These are phyloP conservation scores for Coleophora deauratella DNA, from an alignment of 2,888 invertebrate species.

Conservation along the genomic window DNA sequence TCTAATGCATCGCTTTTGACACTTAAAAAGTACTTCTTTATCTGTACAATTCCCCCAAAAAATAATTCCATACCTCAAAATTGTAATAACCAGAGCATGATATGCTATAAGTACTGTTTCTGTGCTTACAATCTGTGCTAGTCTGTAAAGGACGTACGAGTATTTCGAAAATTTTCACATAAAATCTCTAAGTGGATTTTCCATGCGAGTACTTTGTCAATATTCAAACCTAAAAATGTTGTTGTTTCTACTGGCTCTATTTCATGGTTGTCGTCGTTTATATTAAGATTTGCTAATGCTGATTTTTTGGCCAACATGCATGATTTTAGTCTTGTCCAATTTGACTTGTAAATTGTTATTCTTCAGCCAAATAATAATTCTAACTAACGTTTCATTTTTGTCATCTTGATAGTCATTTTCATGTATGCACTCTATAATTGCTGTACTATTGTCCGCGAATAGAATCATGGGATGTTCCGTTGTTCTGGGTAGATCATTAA, in stretches of 20 bases:
- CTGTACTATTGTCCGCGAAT: background rate
- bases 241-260: background rate
- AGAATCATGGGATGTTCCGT: constrained; percentile 11
- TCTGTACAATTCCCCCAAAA: too few species aligned
- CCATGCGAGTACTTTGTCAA: background rate
- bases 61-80: too few species aligned
- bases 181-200: too few species aligned
- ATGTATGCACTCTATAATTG: too few species aligned
- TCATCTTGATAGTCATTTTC: background rate
- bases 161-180: background rate
- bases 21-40: background rate
- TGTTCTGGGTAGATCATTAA: background rate
- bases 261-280: background rate
- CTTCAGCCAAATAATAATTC: background rate
- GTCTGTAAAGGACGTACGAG: background rate
- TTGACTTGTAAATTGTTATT: background rate
- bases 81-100: background rate
- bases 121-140: background rate
- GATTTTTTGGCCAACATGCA: background rate
- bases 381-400: background rate
- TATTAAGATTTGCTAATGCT: background rate
- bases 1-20: background rate
- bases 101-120: background rate
- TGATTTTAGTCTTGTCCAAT: background rate
- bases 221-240: background rate